These are phyloP conservation scores for Deladenus siricidicola DNA, from an alignment of 2,888 invertebrate species.

Conservation along the genomic window DNA sequence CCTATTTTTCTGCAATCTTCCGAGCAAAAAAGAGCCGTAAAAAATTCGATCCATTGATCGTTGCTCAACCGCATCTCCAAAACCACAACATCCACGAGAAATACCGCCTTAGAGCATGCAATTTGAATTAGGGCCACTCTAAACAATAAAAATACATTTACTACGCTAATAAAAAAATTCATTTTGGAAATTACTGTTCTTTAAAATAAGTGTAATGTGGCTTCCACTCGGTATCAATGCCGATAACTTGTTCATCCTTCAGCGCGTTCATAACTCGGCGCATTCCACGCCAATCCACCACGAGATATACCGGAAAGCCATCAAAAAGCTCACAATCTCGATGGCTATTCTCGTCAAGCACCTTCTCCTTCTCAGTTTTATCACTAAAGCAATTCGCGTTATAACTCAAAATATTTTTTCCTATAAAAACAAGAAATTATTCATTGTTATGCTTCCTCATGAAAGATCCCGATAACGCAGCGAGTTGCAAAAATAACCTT, in stretches of 20 bases:
- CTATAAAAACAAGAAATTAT: too few relatives aligned
- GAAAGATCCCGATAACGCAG: too few relatives aligned
- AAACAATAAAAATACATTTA: background rate
- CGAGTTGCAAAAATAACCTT: too few relatives aligned
- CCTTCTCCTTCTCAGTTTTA: background rate
- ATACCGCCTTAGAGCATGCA: background rate
- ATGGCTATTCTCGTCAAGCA: too few relatives aligned
- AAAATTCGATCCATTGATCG: conserved; percentile 9
- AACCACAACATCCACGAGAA: conserved; percentile 1
- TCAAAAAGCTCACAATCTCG: conserved; percentile 1
- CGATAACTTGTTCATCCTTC: background rate
- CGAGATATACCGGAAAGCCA: background rate
- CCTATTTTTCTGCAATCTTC: background rate
- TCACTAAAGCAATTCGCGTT: background rate
- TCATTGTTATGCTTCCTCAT: background rate
- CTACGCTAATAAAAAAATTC: background rate
- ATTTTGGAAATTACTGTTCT: conserved; percentile 5
- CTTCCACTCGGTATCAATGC: conserved; percentile 14
- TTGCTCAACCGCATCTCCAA: background rate
- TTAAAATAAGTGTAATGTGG: conserved; percentile 11
- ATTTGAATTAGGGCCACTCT: conserved; percentile 10
- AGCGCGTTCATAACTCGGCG: background rate
- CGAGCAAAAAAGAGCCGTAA: conserved; percentile 1
- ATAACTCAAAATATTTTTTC: background rate
- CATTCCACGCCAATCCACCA: conserved; percentile 3